A percentile compares a stretch with the other conserved stretches of the same genome.
These are phyloP conservation scores for Loxodonta africana DNA, from an alignment of 2,113 vertebrate genomes.

Conservation along the genomic window DNA sequence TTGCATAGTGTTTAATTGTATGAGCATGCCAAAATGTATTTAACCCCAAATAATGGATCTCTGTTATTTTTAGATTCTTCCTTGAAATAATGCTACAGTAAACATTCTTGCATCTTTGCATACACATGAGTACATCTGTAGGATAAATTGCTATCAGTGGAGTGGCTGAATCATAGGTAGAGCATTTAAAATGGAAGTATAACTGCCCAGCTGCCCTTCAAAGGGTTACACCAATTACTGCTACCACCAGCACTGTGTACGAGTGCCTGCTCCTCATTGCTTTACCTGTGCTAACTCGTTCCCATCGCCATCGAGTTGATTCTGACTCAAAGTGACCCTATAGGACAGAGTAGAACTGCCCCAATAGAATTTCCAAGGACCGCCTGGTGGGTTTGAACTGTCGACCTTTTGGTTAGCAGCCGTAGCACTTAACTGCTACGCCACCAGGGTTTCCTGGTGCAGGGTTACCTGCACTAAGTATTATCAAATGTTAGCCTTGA, in stretches of 20 bases:
- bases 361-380: too few relatives aligned
- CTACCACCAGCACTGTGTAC: too few relatives aligned
- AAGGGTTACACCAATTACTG: fast-evolving
- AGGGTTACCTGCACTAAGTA: not conserved
- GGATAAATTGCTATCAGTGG: fast-evolving
- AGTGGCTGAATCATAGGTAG: not conserved
- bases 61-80: not conserved
- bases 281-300: not conserved
- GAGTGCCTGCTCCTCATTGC: not conserved
- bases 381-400: too few relatives aligned
- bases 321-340: too few relatives aligned
- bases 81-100: not conserved
- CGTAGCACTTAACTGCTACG: too few relatives aligned
- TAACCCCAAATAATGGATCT: not conserved
- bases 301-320: too few relatives aligned
- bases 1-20: not conserved
- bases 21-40: not conserved
- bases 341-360: too few relatives aligned
- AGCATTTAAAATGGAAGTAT: not conserved
- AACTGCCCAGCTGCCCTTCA: not conserved
- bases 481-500: too few relatives aligned
- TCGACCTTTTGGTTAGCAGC: too few relatives aligned
- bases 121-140: fast-evolving
- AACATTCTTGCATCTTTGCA: not conserved
- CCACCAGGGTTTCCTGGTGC: too few relatives aligned